A percentile compares a stretch with the other conserved stretches of the same genome.
Evolutionary conservation across 2,888 invertebrate species (phyloP).

Genomic region (Drosophila cognata): DNA sequence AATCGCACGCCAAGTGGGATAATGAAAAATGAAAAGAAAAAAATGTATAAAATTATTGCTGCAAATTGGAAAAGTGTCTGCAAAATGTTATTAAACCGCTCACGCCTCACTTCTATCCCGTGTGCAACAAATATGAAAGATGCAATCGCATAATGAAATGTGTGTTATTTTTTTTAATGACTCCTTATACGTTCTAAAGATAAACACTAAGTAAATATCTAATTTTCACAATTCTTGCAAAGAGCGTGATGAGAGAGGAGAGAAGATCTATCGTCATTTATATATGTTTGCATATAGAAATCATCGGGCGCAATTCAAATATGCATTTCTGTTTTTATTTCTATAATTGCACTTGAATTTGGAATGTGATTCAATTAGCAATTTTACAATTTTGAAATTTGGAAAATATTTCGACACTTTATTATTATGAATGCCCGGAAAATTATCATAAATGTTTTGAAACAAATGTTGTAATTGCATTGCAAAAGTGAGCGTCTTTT

Average conservation of each 20-base stretch:
- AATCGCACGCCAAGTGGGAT: conserved; percentile 51
- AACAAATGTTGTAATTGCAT: neutral
- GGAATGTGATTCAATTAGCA: neutral
- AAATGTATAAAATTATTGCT: conserved; percentile 20
- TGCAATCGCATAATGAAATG: conserved; percentile 4
- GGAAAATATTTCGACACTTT: neutral
- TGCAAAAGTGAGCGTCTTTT: neutral
- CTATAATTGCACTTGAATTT: conserved; percentile 8
- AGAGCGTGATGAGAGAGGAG: conserved; percentile 4
- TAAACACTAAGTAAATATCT: conserved; percentile 31
- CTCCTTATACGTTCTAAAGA: conserved; percentile 19
- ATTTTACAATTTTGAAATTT: neutral
- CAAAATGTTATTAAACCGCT: neutral
- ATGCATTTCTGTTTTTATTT: conserved; percentile 1
- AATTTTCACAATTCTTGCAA: conserved; percentile 16
- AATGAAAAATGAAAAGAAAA: conserved; percentile 45
- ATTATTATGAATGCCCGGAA: neutral
- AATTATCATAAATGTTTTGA: neutral
- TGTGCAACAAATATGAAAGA: neutral
- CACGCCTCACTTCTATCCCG: neutral
- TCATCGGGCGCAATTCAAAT: conserved; percentile 22
- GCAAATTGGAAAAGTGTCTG: conserved; percentile 6
- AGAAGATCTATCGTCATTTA: conserved; percentile 14
- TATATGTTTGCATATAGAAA: conserved; percentile 25
- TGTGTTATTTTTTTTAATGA: conserved; percentile 4